Evolutionary conservation across 2,797 vertebrate genomes (phyloP).

Genomic region (Xiphorhynchus erythropygius): DNA sequence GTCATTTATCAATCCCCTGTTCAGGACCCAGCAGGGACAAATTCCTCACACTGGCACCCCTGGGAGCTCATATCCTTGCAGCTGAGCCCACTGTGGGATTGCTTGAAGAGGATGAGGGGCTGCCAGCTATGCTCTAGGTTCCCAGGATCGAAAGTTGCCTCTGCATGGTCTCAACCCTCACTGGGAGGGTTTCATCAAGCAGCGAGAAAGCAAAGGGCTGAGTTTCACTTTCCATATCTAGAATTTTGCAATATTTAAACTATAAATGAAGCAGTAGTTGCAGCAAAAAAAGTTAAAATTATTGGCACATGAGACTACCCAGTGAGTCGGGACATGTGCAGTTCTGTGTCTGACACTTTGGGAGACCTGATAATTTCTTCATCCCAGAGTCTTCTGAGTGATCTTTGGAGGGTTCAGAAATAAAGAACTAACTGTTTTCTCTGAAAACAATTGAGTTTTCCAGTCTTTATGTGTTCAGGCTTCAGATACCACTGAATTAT

Average conservation of each 20-base stretch:
- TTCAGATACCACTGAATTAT: slow-evolving; percentile 6
- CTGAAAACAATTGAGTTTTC: background rate
- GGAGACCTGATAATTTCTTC: background rate
- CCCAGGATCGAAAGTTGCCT: background rate
- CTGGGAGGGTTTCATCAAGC: background rate
- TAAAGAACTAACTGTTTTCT: background rate
- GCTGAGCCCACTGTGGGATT: background rate
- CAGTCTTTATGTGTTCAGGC: background rate
- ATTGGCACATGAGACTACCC: background rate
- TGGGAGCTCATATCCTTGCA: background rate
- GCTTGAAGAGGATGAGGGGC: accelerated
- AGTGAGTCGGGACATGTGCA: accelerated
- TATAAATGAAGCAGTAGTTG: background rate
- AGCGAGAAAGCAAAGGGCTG: background rate
- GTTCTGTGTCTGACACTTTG: background rate
- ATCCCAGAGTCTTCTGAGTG: background rate
- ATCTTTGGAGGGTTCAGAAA: background rate
- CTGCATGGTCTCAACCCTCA: background rate
- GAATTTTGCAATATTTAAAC: background rate
- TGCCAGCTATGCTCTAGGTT: background rate
- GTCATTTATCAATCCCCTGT: background rate
- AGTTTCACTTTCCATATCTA: background rate
- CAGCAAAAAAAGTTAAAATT: background rate
- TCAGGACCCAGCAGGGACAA: background rate
- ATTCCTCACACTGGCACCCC: background rate